Conservation (phyloP, 2,113 vertebrate species). For the Austrofundulus limnaeus region DNA sequence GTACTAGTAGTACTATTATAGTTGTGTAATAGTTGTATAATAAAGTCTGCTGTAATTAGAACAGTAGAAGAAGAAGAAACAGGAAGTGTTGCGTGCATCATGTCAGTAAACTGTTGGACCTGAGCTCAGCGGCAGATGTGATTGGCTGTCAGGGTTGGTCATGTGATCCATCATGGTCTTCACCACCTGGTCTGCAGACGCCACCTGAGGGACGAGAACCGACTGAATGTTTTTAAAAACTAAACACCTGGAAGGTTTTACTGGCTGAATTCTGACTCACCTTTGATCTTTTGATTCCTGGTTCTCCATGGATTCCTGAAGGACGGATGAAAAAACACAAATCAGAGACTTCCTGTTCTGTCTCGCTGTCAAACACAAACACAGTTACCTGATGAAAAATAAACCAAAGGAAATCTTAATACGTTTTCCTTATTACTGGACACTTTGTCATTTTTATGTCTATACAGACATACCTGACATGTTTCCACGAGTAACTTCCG, state of each 20-base stretch:
- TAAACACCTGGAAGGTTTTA: not conserved
- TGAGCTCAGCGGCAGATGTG: conserved; percentile 78
- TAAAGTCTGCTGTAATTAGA: too few species aligned
- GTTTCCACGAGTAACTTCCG: too few species aligned
- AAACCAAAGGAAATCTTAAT: too few species aligned
- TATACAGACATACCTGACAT: too few species aligned
- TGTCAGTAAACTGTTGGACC: conserved; percentile 75
- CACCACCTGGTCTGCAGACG: conserved; percentile 82
- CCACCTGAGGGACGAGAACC: conserved; percentile 72
- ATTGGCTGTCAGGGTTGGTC: conserved; percentile 82
- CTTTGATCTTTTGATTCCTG: conserved; percentile 88
- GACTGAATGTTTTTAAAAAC: not conserved
- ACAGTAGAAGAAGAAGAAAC: too few species aligned
- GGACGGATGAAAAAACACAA: not conserved
- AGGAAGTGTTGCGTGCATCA: too few species aligned
- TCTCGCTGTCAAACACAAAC: too few species aligned
- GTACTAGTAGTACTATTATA: too few species aligned
- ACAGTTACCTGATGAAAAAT: too few species aligned
- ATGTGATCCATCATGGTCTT: conserved; percentile 89
- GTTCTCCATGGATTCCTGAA: conserved; percentile 93
- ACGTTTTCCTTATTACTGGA: too few species aligned
- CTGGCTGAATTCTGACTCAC: conserved; percentile 63
- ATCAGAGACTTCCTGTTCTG: not conserved
- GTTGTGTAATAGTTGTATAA: too few species aligned
- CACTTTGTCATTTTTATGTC: too few species aligned